Conservation (phyloP, 2,113 vertebrate species). For the Ictidomys tridecemlineatus region DNA sequence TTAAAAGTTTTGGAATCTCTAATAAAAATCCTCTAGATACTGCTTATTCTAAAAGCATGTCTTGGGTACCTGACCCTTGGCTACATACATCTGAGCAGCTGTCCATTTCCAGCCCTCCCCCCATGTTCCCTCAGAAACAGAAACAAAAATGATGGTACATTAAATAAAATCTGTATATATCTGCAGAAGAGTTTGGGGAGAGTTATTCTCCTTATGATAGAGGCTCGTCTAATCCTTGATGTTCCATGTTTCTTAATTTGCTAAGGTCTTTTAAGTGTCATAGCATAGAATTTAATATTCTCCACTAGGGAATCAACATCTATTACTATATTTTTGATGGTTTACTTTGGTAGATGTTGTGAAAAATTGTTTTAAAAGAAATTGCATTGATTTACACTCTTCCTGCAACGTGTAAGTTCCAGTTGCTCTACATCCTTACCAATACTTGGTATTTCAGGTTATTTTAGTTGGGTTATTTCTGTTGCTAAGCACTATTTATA, state of each 20-base stretch:
- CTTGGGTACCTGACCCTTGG: background rate
- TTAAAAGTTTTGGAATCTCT: background rate
- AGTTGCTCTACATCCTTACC: background rate
- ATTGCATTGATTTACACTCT: background rate
- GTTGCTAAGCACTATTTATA: background rate
- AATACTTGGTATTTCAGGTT: background rate
- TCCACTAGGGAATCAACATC: background rate
- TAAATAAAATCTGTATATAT: background rate
- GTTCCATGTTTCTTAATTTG: background rate
- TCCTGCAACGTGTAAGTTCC: background rate
- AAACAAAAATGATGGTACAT: background rate
- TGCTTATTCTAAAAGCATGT: background rate
- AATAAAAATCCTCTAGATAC: background rate
- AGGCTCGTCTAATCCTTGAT: background rate
- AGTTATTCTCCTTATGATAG: background rate
- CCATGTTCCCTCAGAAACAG: background rate
- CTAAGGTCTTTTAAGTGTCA: background rate
- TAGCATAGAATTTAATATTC: background rate
- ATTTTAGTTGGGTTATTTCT: background rate
- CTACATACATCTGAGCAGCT: background rate
- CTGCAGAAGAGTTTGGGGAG: background rate
- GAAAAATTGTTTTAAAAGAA: background rate
- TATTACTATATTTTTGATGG: background rate
- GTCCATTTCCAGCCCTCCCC: background rate
- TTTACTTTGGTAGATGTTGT: background rate